phyloP scores from a whole-genome alignment of 2,797 vertebrate genomes.

The Crocidura indochinensis region DNA sequence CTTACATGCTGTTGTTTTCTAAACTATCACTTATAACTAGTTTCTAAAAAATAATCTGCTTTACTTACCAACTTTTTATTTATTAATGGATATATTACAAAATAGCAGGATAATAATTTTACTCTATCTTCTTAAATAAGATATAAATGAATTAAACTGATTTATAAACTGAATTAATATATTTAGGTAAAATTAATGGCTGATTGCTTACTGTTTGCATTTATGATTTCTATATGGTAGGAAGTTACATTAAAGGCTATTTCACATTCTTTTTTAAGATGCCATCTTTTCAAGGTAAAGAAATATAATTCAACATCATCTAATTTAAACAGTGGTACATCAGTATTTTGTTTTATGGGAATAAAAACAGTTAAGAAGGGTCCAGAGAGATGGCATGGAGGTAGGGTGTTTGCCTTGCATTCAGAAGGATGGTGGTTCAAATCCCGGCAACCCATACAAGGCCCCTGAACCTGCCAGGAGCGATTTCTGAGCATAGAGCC shows the following conservation, averaged over 20 bases:
- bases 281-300: background rate
- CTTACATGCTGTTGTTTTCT: conserved; percentile 46
- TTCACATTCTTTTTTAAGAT: conserved; percentile 17
- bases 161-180: conserved; percentile 76
- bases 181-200: conserved; percentile 55
- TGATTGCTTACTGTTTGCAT: conserved; percentile 59
- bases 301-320: conserved; percentile 3
- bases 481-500: no score
- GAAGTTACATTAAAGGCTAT: conserved; percentile 42
- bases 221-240: conserved; percentile 13
- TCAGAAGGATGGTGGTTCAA: no score
- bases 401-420: no score
- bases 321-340: conserved; percentile 11
- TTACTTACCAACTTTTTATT: conserved; percentile 35
- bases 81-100: conserved; percentile 69
- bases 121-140: conserved; percentile 73
- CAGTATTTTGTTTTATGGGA: no score
- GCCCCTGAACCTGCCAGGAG: no score
- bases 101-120: conserved; percentile 68
- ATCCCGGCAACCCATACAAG: no score
- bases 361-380: no score
- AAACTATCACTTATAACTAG: conserved; percentile 70
- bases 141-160: conserved; percentile 63
- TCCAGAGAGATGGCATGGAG: no score
- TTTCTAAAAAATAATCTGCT: conserved; percentile 73